phyloP scores from a whole-genome alignment of 2,113 vertebrate genomes.

The Sprattus sprattus region DNA sequence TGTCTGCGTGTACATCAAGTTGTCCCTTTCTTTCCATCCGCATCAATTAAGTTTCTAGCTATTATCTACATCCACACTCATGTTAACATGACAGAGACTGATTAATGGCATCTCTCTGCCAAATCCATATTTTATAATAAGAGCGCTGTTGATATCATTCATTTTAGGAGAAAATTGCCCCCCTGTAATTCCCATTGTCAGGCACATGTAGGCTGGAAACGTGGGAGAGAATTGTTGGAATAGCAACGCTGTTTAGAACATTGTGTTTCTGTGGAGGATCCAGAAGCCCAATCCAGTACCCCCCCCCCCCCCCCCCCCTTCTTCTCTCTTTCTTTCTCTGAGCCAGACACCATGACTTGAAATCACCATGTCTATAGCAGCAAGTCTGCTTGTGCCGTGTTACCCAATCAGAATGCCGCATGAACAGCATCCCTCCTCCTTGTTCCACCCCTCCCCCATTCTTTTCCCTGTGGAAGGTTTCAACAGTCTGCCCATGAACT shows the following conservation, averaged over 20 bases:
- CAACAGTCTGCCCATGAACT: constrained; percentile 19
- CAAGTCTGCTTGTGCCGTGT: constrained; percentile 6
- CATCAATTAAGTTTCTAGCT: too few relatives aligned
- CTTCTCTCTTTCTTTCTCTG: neutral
- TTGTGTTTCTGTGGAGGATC: neutral
- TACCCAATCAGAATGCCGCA: constrained; percentile 28
- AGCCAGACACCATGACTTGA: neutral
- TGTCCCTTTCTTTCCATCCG: too few relatives aligned
- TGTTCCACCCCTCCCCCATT: neutral
- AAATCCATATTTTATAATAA: neutral
- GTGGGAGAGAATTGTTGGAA: neutral
- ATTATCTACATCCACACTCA: neutral
- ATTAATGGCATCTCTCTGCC: neutral
- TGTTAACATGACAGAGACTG: neutral
- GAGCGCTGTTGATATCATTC: neutral
- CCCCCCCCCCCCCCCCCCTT: too few relatives aligned
- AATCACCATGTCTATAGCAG: constrained; percentile 28
- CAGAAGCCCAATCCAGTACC: neutral
- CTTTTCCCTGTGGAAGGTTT: constrained; percentile 34
- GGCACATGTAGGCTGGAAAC: neutral
- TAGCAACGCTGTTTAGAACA: neutral
- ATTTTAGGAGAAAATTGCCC: neutral
- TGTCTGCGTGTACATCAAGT: neutral
- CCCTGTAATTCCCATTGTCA: neutral
- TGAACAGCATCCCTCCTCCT: constrained; percentile 2